phyloP scores from a whole-genome alignment of 92 coral and sea anemone genomes.

The Bergia sp. region DNA sequence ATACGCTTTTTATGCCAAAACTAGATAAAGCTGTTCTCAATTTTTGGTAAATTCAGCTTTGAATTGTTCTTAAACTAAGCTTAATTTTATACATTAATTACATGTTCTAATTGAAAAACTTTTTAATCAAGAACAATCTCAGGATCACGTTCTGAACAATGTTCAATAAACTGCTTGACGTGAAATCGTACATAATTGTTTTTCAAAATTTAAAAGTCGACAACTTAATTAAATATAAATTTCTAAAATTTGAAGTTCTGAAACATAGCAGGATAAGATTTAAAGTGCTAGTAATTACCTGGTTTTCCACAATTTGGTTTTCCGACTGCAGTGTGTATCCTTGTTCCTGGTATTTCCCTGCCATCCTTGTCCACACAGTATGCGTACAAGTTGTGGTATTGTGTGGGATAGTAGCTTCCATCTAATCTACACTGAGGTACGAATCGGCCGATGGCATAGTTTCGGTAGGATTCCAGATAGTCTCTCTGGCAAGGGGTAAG shows the following conservation, averaged over 20 bases:
- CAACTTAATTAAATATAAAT: too few relatives aligned
- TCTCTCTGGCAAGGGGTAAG: constrained; percentile 79
- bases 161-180: background rate
- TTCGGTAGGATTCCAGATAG: constrained; percentile 58
- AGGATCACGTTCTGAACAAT: background rate
- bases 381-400: constrained; percentile 64
- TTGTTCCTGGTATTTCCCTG: constrained; percentile 78
- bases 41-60: too few relatives aligned
- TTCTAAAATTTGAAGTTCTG: too few relatives aligned
- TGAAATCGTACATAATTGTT: background rate
- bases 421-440: constrained; percentile 80
- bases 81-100: too few relatives aligned
- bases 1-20: too few relatives aligned
- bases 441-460: constrained; percentile 72
- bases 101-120: too few relatives aligned
- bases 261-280: too few relatives aligned
- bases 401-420: constrained; percentile 82
- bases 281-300: constrained; percentile 49
- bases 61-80: too few relatives aligned
- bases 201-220: too few relatives aligned
- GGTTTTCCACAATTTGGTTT: constrained; percentile 75
- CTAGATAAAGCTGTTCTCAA: too few relatives aligned
- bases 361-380: constrained; percentile 83
- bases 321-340: constrained; percentile 65
- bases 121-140: too few relatives aligned